A percentile compares a stretch with the other conserved stretches of the same genome.
Evolutionary conservation across 2,797 vertebrate species (phyloP).

Genomic region (Rhabdomys pumilio): DNA sequence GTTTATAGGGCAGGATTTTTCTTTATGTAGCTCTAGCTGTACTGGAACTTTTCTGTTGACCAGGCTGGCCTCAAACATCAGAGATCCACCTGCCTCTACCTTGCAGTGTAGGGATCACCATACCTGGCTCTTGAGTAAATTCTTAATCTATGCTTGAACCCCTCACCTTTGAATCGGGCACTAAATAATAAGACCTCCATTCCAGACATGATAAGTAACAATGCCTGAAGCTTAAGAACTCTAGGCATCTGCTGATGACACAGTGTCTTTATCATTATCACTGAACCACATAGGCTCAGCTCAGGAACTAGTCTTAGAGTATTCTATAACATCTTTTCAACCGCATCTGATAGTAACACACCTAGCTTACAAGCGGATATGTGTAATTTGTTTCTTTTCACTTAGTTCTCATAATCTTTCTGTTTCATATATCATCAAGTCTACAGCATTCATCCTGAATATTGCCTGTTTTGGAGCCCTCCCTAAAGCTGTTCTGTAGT

Average conservation of each 20-base stretch:
- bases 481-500: neutral
- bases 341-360: conserved; percentile 10
- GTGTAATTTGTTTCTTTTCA: conserved; percentile 7
- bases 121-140: neutral
- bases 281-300: neutral
- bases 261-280: neutral
- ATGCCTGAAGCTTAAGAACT: neutral
- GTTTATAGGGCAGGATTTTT: neutral
- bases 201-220: neutral
- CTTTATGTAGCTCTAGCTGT: neutral
- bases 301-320: neutral
- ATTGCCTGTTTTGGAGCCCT: neutral
- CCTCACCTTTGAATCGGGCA: conserved; percentile 33
- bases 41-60: neutral
- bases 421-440: neutral
- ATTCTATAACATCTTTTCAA: neutral
- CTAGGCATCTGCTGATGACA: neutral
- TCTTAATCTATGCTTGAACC: neutral
- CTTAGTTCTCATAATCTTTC: conserved; percentile 35
- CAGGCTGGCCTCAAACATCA: neutral
- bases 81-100: neutral
- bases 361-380: conserved; percentile 26
- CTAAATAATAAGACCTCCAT: neutral
- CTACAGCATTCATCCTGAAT: neutral
- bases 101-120: neutral